Evolutionary conservation across 2,888 invertebrate species (phyloP), one percentile per base, ranked within the genome.

Genomic region (Craniophora ligustri): DNA sequence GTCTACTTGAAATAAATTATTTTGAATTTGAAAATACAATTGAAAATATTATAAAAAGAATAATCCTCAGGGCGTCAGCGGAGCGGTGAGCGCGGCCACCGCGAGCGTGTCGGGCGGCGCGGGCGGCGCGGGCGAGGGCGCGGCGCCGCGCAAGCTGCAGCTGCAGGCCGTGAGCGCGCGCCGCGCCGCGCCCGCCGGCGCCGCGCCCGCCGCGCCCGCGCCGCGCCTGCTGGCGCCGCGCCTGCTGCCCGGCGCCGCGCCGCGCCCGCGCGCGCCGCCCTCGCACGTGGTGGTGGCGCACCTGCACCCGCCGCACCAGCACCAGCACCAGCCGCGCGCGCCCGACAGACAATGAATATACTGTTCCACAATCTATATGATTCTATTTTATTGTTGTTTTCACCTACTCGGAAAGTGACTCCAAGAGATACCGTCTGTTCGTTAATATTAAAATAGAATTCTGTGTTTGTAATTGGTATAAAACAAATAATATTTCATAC

Each of bases 241-340:
- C 94, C 81, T 95, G 94, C 81, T 95, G 95, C 10, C 23, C 7
- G 79, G 95, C 94, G 87, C n/a, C n/a, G n/a, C n/a, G n/a, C n/a
- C n/a, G n/a, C n/a, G n/a, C n/a, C n/a, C 85, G 70, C 84, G 75
- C 41, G 78, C 77, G 55, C 79, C 88, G 73, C 86, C 49, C 80
- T 81, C 62, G 79, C 88, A 76, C 86, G 85, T 87, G 59, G 82
- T 87, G 76, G 82, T 87, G 64, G 84, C 88, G 62, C 88, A 85
- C 78, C 78, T 83, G 62, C 88, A 85, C 78, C 78, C 83, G 56
- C 76, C 85, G 36, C 58, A 66, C 26, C 21, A 7, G 7, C 21
- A 21, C 21, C 21, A 7, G 1, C 21, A 21, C 8, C 7, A 8
- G 23, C 71, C 76, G 75, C 78, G 35, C 50, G 57, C 54, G 7